A percentile compares a stretch with the other conserved stretches of the same genome.
These are phyloP conservation scores for Melieria picta DNA, from an alignment of 2,888 invertebrate species.

Conservation along the genomic window DNA sequence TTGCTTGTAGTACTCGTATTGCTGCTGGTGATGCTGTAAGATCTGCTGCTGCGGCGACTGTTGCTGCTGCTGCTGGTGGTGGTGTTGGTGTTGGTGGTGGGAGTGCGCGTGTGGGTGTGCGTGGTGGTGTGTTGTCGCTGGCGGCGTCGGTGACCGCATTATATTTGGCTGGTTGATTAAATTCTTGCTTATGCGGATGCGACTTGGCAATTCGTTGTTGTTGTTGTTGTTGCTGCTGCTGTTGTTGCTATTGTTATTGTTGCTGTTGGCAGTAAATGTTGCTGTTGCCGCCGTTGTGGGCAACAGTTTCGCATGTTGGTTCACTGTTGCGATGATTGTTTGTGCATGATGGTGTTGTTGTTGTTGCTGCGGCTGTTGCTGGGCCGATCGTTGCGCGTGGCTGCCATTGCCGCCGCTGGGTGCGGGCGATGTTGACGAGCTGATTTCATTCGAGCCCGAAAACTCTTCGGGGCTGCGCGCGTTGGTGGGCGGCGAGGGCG, in stretches of 20 bases:
- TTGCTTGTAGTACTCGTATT: constrained; percentile 45
- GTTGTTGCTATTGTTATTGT: constrained; percentile 43
- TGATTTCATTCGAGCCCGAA: constrained; percentile 73
- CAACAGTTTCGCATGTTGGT: constrained; percentile 60
- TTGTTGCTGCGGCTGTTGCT: constrained; percentile 37
- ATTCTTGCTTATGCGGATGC: constrained; percentile 65
- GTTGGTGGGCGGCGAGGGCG: constrained; percentile 39
- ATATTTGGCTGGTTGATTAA: constrained; percentile 57
- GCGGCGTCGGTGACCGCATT: constrained; percentile 56
- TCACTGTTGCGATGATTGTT: constrained; percentile 62
- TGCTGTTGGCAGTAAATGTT: constrained; percentile 44
- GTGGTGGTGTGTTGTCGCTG: constrained; percentile 45
- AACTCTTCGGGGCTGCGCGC: constrained; percentile 66
- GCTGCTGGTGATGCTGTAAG: constrained; percentile 43
- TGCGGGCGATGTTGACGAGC: constrained; percentile 74
- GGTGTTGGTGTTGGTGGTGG: constrained; percentile 41
- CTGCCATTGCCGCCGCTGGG: constrained; percentile 45
- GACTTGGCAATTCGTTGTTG: constrained; percentile 58
- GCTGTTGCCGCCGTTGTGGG: constrained; percentile 51
- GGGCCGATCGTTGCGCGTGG: constrained; percentile 27
- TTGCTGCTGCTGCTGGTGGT: constrained; percentile 47
- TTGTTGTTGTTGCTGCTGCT: constrained; percentile 46
- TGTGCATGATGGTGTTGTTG: constrained; percentile 43
- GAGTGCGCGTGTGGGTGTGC: constrained; percentile 36
- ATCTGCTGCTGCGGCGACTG: constrained; percentile 49